These are phyloP conservation scores for Keiferia lycopersicella DNA, from an alignment of 2,888 invertebrate genomes.

Conservation along the genomic window DNA sequence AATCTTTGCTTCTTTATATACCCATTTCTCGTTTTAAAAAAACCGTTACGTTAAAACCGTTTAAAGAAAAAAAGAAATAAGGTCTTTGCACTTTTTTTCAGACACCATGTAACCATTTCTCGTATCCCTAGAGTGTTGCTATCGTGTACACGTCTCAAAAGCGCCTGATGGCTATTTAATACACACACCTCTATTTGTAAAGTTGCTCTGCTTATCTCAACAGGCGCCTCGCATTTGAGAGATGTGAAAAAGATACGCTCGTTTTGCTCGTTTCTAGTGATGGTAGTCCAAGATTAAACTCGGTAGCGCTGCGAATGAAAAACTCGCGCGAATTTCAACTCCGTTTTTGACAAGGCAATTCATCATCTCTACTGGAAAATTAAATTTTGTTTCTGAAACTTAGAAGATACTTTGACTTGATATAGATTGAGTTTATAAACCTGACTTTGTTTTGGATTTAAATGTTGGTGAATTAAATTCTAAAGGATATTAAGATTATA, in stretches of 20 bases:
- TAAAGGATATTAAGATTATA: no score
- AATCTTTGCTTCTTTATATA: no score
- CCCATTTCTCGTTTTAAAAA: no score
- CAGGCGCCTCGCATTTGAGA: constrained; percentile 13
- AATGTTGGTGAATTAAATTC: no score
- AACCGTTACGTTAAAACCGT: no score
- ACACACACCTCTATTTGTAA: constrained; percentile 1
- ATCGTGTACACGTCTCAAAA: not conserved
- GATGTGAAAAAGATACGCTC: constrained; percentile 20
- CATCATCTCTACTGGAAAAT: constrained; percentile 5
- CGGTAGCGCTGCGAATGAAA: not conserved
- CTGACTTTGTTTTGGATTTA: no score
- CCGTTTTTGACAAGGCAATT: constrained; percentile 9
- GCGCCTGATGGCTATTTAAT: constrained; percentile 6
- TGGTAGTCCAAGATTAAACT: constrained; percentile 6
- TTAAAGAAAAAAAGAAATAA: no score
- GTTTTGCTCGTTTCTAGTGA: constrained; percentile 9
- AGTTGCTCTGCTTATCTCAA: not conserved
- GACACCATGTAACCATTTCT: not conserved
- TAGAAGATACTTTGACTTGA: not conserved
- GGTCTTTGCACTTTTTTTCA: not conserved
- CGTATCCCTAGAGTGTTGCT: not conserved
- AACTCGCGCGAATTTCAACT: not conserved
- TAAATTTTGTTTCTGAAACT: constrained; percentile 6
- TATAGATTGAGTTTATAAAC: no score